phyloP scores from a whole-genome alignment of 2,797 vertebrate genomes.

The Emys orbicularis region DNA sequence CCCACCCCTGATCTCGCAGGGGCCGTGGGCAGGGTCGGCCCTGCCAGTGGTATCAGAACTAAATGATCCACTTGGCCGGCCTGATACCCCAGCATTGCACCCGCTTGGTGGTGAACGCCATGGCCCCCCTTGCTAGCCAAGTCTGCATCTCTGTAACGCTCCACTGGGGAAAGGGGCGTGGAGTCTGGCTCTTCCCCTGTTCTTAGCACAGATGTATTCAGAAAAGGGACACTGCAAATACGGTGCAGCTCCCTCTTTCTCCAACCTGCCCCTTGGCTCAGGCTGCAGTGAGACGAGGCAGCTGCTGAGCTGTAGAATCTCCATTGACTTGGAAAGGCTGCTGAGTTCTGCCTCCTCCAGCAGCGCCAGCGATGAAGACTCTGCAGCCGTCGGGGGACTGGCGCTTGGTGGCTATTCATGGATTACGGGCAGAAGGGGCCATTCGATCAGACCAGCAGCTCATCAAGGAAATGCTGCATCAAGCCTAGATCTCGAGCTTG shows the following conservation, averaged over 20 bases:
- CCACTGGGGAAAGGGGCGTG: neutral
- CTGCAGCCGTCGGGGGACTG: neutral
- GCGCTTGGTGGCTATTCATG: neutral
- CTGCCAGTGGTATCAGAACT: too few species aligned
- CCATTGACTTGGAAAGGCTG: neutral
- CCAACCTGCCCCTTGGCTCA: neutral
- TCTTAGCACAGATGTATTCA: neutral
- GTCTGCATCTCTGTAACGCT: conserved; percentile 32
- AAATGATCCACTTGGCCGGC: too few species aligned
- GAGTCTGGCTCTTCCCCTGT: neutral
- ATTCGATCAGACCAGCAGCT: too few species aligned
- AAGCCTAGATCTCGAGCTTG: neutral
- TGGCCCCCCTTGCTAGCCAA: too few species aligned
- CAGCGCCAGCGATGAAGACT: neutral
- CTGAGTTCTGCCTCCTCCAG: neutral
- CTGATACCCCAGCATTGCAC: too few species aligned
- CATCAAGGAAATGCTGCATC: neutral
- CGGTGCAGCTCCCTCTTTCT: neutral
- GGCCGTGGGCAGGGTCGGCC: too few species aligned
- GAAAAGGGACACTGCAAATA: neutral
- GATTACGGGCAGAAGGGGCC: neutral
- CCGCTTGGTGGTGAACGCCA: too few species aligned
- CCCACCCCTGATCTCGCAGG: neutral
- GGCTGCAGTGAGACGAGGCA: neutral
- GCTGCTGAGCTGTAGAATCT: neutral